Percentiles rank a stretch among this genome's conserved stretches.
Conservation (phyloP, 35 echinoderm and acorn worm genomes). For the Lytechinus variegatus region DNA sequence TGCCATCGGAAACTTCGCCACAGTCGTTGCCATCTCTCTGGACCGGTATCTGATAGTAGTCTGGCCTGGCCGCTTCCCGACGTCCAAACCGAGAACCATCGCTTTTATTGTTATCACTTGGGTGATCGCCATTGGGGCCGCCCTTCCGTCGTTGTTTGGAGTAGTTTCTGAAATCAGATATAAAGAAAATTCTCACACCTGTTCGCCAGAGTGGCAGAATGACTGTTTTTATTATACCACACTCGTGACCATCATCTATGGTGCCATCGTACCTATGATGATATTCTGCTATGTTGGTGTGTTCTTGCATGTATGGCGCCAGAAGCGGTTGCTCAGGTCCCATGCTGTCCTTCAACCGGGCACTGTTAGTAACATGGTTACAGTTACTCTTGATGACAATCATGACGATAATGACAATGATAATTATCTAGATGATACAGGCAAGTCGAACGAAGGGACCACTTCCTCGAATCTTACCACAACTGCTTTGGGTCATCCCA, state of each 20-base stretch:
- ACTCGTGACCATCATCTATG: too few relatives aligned
- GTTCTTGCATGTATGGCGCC: too few relatives aligned
- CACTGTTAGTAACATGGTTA: neutral
- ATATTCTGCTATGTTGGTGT: too few relatives aligned
- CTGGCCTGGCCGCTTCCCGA: neutral
- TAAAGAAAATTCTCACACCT: too few relatives aligned
- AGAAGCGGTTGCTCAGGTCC: too few relatives aligned
- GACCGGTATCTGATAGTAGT: conserved; percentile 22
- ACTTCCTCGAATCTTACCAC: neutral
- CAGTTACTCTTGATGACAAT: neutral
- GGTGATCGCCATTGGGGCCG: neutral
- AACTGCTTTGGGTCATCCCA: neutral
- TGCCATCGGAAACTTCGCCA: too few relatives aligned
- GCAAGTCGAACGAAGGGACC: neutral
- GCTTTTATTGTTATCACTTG: neutral
- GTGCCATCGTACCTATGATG: too few relatives aligned
- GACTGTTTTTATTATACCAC: too few relatives aligned
- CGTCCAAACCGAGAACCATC: neutral
- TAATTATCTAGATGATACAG: neutral
- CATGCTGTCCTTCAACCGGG: too few relatives aligned
- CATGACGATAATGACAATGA: neutral
- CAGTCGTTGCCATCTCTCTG: neutral
- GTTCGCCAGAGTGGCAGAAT: too few relatives aligned
- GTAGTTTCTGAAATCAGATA: neutral
- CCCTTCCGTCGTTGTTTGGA: neutral